Conservation (phyloP, 2,113 vertebrate species). For the Poeciliopsis prolifica region DNA sequence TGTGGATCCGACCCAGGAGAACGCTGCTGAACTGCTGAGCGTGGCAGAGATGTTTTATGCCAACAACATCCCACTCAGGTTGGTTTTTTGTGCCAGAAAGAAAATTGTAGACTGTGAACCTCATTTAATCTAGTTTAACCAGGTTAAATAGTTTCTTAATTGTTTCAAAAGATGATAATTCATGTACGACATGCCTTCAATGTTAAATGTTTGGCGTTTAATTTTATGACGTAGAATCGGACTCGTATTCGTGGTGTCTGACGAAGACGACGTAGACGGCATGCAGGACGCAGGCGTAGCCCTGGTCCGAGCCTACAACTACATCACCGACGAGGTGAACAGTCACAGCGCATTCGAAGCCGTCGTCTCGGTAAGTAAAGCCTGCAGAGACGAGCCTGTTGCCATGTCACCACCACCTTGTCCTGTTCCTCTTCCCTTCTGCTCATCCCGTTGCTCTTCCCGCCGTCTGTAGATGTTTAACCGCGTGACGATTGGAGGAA, state of each 20-base stretch:
- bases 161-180: background rate
- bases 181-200: conserved; percentile 10
- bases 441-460: background rate
- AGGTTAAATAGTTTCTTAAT: background rate
- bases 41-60: conserved; percentile 97
- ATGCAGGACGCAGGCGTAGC: conserved; percentile 93
- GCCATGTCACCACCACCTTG: background rate
- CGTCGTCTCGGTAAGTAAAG: conserved; percentile 85
- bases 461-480: conserved; percentile 85
- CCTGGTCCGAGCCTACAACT: conserved; percentile 92
- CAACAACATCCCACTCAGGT: conserved; percentile 95
- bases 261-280: conserved; percentile 89
- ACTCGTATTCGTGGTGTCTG: conserved; percentile 93
- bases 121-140: background rate
- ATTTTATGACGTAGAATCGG: conserved; percentile 79
- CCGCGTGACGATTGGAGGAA: conserved; percentile 84
- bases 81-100: conserved; percentile 37
- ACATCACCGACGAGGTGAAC: conserved; percentile 90
- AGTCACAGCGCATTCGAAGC: conserved; percentile 90
- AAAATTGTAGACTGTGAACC: background rate
- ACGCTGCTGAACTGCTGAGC: conserved; percentile 86
- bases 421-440: background rate
- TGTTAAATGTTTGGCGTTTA: conserved; percentile 11
- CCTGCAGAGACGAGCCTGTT: too few relatives aligned
- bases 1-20: conserved; percentile 89